A percentile compares a stretch with the other conserved stretches of the same genome.
phyloP scores from a whole-genome alignment of 2,113 vertebrate species.

The Alethe castanea region DNA sequence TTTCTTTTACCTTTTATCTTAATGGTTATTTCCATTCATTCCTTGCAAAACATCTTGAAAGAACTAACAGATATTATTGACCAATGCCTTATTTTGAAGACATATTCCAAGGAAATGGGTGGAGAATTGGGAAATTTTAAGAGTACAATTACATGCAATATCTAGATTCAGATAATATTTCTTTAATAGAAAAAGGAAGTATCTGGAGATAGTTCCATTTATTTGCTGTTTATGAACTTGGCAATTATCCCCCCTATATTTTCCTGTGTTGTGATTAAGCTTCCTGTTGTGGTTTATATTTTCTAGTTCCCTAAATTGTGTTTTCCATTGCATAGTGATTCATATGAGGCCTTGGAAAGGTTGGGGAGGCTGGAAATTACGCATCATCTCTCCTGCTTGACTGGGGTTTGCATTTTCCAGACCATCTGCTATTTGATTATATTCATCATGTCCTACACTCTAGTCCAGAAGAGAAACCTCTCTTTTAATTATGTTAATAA shows the following conservation, averaged over 20 bases:
- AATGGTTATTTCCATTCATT: neutral
- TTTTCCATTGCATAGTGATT: neutral
- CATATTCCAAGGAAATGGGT: neutral
- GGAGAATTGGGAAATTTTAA: neutral
- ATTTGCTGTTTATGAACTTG: neutral
- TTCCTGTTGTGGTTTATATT: neutral
- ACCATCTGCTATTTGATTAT: neutral
- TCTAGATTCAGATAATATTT: neutral
- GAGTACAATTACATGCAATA: neutral
- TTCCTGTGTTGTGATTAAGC: neutral
- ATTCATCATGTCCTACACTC: neutral
- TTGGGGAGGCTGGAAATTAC: neutral
- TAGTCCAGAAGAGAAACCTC: neutral
- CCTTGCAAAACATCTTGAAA: neutral
- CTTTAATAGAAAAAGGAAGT: neutral
- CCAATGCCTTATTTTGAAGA: neutral
- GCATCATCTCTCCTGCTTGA: neutral
- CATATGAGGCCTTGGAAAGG: neutral
- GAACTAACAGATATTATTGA: neutral
- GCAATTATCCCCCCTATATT: neutral
- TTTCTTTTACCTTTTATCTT: neutral
- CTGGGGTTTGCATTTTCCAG: neutral
- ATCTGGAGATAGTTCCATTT: neutral
- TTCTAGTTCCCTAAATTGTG: neutral
- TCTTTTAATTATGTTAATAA: neutral